Percentiles rank a stretch among this genome's conserved stretches.
These are phyloP conservation scores for Cartodere bifasciata DNA, from an alignment of 2,888 invertebrate genomes.

Conservation along the genomic window DNA sequence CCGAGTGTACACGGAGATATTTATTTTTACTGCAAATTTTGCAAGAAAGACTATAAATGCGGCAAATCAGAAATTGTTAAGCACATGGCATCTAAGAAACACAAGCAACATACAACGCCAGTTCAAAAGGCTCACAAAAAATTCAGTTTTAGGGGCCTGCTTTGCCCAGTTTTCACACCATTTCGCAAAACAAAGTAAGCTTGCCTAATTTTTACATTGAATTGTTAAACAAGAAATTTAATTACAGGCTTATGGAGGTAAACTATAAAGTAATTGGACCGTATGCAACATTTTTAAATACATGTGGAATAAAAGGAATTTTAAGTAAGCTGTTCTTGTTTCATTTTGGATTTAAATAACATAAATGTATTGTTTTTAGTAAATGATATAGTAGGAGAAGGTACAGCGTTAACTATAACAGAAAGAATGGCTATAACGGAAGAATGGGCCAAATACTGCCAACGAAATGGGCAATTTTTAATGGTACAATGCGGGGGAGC, in stretches of 20 bases:
- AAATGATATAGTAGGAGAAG: slow-evolving; percentile 23
- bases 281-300: slow-evolving; percentile 21
- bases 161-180: slow-evolving; percentile 31
- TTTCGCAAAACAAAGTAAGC: slow-evolving; percentile 24
- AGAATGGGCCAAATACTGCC: slow-evolving; percentile 21
- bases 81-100: slow-evolving; percentile 31
- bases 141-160: slow-evolving; percentile 27
- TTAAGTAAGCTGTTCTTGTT: slow-evolving; percentile 16
- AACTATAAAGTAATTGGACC: slow-evolving; percentile 17
- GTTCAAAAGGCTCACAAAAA: slow-evolving; percentile 24
- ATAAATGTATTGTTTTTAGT: too few species aligned
- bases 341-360: too few species aligned
- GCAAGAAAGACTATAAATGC: slow-evolving; percentile 31
- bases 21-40: slow-evolving; percentile 32
- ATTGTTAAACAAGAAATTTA: slow-evolving; percentile 1
- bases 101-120: slow-evolving; percentile 22
- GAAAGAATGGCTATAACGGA: slow-evolving; percentile 21
- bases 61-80: slow-evolving; percentile 30
- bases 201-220: neutral
- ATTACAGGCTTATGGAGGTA: slow-evolving; percentile 13
- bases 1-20: slow-evolving; percentile 29
- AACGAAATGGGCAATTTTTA: slow-evolving; percentile 19
- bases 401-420: slow-evolving; percentile 20
- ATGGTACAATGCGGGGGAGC: slow-evolving; percentile 26
- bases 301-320: slow-evolving; percentile 20